Conservation (phyloP, 2,888 invertebrate genomes). For the Portevinia maculata region DNA sequence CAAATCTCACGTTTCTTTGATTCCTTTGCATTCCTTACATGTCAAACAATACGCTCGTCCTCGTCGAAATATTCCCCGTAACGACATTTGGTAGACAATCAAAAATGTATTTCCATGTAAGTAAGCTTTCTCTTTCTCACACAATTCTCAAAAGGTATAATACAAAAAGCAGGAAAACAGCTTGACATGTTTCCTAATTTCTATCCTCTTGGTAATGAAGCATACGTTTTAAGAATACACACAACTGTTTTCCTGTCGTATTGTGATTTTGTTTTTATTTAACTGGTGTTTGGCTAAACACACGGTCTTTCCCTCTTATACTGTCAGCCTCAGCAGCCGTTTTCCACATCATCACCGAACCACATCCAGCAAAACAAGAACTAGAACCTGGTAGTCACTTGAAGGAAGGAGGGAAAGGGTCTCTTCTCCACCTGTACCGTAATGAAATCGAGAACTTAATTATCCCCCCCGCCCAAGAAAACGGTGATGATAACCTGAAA, state of each 20-base stretch:
- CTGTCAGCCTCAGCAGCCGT: not conserved
- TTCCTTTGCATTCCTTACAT: too few relatives aligned
- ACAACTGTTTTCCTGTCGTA: conserved; percentile 5
- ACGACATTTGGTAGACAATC: conserved; percentile 3
- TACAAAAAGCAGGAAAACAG: conserved; percentile 22
- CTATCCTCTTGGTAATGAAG: conserved; percentile 18
- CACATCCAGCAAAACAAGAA: not conserved
- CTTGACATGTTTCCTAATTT: conserved; percentile 46
- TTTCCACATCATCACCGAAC: not conserved
- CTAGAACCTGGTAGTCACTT: too few relatives aligned
- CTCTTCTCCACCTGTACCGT: conserved; percentile 8
- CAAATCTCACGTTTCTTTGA: too few relatives aligned
- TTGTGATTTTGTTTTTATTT: conserved; percentile 23
- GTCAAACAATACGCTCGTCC: too few relatives aligned
- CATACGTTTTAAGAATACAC: conserved; percentile 38
- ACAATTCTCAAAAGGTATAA: not conserved
- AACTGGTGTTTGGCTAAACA: conserved; percentile 5
- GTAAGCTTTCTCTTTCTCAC: conserved; percentile 7
- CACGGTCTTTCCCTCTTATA: not conserved
- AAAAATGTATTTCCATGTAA: conserved; percentile 43
- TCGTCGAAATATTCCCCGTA: not conserved
- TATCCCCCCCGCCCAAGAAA: conserved; percentile 29
- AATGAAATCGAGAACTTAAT: conserved; percentile 61
- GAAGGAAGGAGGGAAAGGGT: not conserved
- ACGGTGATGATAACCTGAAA: conserved; percentile 42